Evolutionary conservation across 1,140 invertebrate species (phyloP).

Genomic region (Ooceraea biroi): DNA sequence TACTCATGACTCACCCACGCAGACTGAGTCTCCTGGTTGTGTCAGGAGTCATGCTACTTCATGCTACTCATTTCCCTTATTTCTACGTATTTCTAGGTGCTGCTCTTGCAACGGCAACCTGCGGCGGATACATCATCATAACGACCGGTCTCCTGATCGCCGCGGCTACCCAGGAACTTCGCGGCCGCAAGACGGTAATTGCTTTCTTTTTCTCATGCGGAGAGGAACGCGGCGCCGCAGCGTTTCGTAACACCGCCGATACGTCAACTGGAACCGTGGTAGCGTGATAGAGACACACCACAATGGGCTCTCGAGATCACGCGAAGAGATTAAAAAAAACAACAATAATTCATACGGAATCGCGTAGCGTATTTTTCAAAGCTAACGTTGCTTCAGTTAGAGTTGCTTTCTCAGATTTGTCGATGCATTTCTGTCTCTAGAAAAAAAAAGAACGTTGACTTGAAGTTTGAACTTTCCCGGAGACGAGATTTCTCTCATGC

Average conservation of each 20-base stretch:
- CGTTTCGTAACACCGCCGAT: conserved; percentile 33
- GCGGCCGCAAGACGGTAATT: conserved; percentile 88
- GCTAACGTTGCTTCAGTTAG: background rate
- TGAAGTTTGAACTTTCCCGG: background rate
- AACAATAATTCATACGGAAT: background rate
- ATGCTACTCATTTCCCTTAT: conserved; percentile 34
- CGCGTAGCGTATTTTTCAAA: background rate
- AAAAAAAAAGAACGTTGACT: conserved; percentile 23
- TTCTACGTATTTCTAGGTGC: conserved; percentile 81
- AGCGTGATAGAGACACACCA: background rate
- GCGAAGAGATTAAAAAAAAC: background rate
- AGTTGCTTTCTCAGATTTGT: background rate
- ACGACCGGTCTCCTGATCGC: conserved; percentile 89
- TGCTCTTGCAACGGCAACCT: conserved; percentile 86
- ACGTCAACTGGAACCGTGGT: background rate
- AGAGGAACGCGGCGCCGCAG: background rate
- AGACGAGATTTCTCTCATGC: background rate
- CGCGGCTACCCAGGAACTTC: conserved; percentile 89
- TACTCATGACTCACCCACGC: conserved; percentile 79
- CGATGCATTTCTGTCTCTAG: background rate
- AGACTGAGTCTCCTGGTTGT: background rate
- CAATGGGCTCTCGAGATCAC: background rate
- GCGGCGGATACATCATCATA: conserved; percentile 90
- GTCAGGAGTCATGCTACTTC: background rate
- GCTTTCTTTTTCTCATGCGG: conserved; percentile 38